Evolutionary conservation across 2,888 invertebrate species (phyloP).

Genomic region (Acronicta alni): DNA sequence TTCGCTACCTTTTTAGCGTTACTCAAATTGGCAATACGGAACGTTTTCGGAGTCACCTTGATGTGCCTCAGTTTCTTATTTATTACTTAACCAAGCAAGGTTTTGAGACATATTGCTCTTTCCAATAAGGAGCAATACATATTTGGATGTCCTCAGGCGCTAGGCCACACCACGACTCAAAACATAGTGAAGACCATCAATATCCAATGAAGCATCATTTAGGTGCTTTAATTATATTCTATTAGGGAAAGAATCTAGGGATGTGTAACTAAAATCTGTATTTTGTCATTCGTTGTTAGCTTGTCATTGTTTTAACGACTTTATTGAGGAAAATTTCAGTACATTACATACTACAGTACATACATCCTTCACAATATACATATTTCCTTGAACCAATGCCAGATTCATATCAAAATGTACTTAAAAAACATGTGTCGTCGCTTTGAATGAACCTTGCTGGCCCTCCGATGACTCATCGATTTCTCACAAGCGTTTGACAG

Average conservation of each 20-base stretch:
- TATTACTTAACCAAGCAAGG: constrained; percentile 40
- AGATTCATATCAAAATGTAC: constrained; percentile 33
- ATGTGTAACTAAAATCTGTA: no score
- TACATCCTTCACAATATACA: constrained; percentile 11
- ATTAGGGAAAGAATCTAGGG: no score
- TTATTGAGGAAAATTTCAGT: neutral
- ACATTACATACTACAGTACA: no score
- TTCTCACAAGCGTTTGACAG: constrained; percentile 48
- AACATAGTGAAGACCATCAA: neutral
- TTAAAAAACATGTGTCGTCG: constrained; percentile 41
- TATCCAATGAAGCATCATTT: neutral
- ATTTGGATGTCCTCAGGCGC: constrained; percentile 13
- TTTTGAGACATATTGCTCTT: constrained; percentile 30
- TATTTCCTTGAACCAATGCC: constrained; percentile 23
- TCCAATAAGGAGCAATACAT: constrained; percentile 28
- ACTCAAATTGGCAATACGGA: constrained; percentile 45
- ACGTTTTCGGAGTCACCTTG: constrained; percentile 49
- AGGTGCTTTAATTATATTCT: neutral
- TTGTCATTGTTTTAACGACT: neutral
- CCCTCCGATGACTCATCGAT: constrained; percentile 46
- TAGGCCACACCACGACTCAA: constrained; percentile 1
- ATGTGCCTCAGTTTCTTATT: constrained; percentile 30
- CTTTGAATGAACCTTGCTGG: constrained; percentile 44
- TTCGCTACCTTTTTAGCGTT: constrained; percentile 34
- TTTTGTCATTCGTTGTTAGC: no score